Evolutionary conservation across 2,113 vertebrate species (phyloP).

Genomic region (Sceloporus undulatus): DNA sequence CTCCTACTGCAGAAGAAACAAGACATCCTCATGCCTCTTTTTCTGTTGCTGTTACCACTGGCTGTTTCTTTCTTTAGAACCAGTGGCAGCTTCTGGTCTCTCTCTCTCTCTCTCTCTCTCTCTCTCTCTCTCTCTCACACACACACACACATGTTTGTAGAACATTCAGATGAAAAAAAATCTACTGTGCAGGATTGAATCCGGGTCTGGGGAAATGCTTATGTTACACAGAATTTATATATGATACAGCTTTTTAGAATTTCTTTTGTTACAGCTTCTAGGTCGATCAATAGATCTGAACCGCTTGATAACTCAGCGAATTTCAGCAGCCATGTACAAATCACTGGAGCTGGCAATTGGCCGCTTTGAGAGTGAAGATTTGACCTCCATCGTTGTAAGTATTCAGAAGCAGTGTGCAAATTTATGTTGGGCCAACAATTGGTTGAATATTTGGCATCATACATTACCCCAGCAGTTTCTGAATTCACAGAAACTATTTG

Average conservation of each 20-base stretch:
- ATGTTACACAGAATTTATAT: neutral
- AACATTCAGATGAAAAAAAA: neutral
- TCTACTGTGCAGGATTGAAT: neutral
- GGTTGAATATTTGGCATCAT: neutral
- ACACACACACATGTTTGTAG: neutral
- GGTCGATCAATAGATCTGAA: constrained; percentile 91
- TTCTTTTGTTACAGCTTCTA: constrained; percentile 79
- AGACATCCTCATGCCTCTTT: no score
- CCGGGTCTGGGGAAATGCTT: neutral
- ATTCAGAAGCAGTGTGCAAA: neutral
- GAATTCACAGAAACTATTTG: no score
- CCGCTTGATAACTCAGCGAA: constrained; percentile 87
- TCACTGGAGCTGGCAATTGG: constrained; percentile 89
- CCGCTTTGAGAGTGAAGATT: constrained; percentile 90
- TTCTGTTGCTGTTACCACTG: no score
- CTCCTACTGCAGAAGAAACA: no score
- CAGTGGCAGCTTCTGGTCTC: no score
- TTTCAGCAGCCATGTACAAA: constrained; percentile 86
- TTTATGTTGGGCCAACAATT: neutral
- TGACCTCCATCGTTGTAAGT: constrained; percentile 90
- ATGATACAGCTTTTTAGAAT: neutral
- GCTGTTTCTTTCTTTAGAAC: no score
- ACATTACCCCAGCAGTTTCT: no score
- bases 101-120: no score
- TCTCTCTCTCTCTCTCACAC: no score